Conservation (phyloP, 1,140 invertebrate species). For the Nixonia krombeini region DNA sequence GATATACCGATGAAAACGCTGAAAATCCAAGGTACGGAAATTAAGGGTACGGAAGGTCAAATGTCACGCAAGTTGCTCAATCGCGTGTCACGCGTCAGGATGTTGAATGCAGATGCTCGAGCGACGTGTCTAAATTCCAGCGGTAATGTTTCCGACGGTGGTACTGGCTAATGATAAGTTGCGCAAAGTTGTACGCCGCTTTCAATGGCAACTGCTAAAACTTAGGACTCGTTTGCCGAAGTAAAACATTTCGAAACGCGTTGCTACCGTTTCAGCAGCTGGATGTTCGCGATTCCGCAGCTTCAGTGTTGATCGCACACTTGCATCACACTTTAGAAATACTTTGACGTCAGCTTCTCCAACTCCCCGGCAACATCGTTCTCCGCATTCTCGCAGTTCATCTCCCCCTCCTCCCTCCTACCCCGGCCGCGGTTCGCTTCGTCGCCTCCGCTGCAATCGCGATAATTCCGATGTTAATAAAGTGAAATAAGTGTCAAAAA, state of each 20-base stretch:
- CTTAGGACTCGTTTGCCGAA: constrained; percentile 31
- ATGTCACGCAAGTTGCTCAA: neutral
- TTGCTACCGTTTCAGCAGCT: constrained; percentile 26
- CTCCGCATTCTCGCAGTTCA: constrained; percentile 4
- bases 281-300: constrained; percentile 26
- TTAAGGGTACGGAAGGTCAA: no score
- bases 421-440: neutral
- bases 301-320: constrained; percentile 27
- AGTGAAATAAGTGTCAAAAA: no score
- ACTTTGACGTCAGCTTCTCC: constrained; percentile 33
- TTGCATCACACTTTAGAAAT: constrained; percentile 23
- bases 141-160: neutral
- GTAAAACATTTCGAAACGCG: constrained; percentile 26
- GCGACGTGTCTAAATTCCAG: constrained; percentile 12
- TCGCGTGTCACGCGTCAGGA: neutral
- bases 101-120: neutral
- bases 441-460: neutral
- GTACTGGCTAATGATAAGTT: constrained; percentile 23
- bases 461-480: neutral
- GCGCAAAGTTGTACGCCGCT: constrained; percentile 13
- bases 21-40: no score
- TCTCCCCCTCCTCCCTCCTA: constrained; percentile 14
- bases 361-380: constrained; percentile 20
- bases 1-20: no score
- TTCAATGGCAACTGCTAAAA: constrained; percentile 12